Base-by-base conservation (phyloP, 1,140 invertebrate species). In the Trichonephila clavata region DNA sequence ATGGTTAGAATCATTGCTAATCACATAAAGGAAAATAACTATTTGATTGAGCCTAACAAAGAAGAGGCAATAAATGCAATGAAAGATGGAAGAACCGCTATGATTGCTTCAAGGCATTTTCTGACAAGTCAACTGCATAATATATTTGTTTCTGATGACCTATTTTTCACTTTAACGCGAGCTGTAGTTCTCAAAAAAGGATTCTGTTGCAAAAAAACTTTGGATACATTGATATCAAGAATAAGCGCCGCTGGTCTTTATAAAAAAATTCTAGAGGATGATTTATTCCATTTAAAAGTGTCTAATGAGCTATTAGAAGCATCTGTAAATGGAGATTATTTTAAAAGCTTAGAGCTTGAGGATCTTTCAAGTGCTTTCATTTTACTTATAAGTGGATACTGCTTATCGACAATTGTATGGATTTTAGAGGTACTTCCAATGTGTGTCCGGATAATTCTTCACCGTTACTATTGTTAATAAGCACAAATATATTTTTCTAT, bases 341-440 rank as follows among this genome's bases (percentile, higher is more conserved):
- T 16, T 1, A 90, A 81, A 32, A 50, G 50, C 50, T 81, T 90
- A 27, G 39, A 71, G 2, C 6, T 81, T 50, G 71, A 90, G 6
- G 89, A 90, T 21, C 16, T 90, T 32, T 90, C 89, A 59, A 71
- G 89, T 24, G 89, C 89, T 20, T 90, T 90, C n/a, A 27, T 90
- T 27, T 32, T 90, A 20, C 68, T 90, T 39, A 18, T 90, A 13
- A 16, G 16, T 20, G 89, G 89, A 20, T 61, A 81, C 18, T 27
- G 39, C 14, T 14, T 65, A 18, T 68, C 90, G n/a, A 21, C 18
- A 14, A 43, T 63, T 24, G 80, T n/a, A 10, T 84, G 77, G 13
- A 27, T 90, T 81, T 81, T 59, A 13, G 89, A 90, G 20, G 27
- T 90, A 39, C 71, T 77, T 6, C 71, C 27, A 77, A 77, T 77